Evolutionary conservation across 2,113 vertebrate genomes (phyloP).

Genomic region (Austrofundulus limnaeus): DNA sequence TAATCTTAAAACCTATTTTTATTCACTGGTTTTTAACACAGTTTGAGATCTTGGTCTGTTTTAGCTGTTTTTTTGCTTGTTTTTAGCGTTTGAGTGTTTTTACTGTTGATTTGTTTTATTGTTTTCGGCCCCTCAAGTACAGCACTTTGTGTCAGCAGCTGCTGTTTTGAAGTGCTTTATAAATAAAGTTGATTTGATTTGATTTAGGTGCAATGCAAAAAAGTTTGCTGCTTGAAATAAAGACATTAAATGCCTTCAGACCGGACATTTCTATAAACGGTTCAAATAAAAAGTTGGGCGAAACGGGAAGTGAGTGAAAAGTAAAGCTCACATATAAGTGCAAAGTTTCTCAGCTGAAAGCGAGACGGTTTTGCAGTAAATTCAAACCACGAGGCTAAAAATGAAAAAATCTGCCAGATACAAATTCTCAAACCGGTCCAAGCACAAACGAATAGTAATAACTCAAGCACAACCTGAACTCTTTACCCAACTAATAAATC

Average conservation of each 20-base stretch:
- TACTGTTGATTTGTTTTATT: no score
- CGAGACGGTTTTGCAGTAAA: conserved; percentile 35
- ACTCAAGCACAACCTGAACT: conserved; percentile 3
- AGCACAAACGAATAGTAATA: conserved; percentile 4
- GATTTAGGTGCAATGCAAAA: no score
- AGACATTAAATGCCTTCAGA: conserved; percentile 13
- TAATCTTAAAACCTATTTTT: no score
- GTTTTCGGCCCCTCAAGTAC: no score
- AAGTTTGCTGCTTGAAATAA: neutral
- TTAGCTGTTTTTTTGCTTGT: no score
- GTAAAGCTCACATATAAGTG: conserved; percentile 16
- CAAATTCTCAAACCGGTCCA: conserved; percentile 18
- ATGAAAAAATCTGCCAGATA: conserved; percentile 19
- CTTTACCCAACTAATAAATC: conserved; percentile 2
- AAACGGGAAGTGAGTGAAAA: conserved; percentile 33
- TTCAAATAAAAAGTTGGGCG: conserved; percentile 18
- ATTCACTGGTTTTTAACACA: no score
- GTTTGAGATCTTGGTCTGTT: no score
- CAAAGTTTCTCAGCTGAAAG: conserved; percentile 50
- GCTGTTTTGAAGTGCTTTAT: no score
- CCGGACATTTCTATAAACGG: neutral
- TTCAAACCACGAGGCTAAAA: conserved; percentile 41
- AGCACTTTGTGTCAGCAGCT: no score
- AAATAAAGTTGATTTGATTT: no score
- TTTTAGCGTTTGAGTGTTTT: no score